Evolutionary conservation across 2,888 invertebrate species (phyloP), one percentile per base, ranked within the genome.

Genomic region (Troglohyphantes excavatus): DNA sequence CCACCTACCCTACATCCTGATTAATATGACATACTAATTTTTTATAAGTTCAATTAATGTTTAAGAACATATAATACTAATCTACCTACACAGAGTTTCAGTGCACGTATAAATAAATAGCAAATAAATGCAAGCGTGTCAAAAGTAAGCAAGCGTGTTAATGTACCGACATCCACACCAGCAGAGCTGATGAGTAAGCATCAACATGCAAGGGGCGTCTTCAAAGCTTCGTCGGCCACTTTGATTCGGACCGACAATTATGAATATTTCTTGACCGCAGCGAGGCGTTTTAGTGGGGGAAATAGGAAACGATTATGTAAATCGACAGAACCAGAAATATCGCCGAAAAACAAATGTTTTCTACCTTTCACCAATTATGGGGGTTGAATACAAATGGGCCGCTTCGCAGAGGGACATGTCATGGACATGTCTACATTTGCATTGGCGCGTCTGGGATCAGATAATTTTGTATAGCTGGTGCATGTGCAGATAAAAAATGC

Each of bases 311-410:
- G 43, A 84, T 84, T 84, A 84, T 84, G 73, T 27, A 73, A 84
- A 84, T 73, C 27, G 23, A 17, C 39, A 26, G 67, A 65, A 70
- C 63, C 63, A 84, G 73, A 84, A 84, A 65, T 84, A 75, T 46
- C 83, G 27, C 46, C 21, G 17, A 63, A 33, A 67, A 84, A 84
- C 83, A 75, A 84, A 73, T 84, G 83, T 84, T 84, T 84, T 84
- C 67, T 67, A 73, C 73, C 65, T 84, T 68, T 43, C 11, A 26
- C 29, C 9, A 68, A 23, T n/a, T 53, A 27, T 46, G 46, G 13
- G 73, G n/a, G 46, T 63, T 75, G 33, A 84, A 84, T 84, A 73
- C 73, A 84, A 73, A 84, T 84, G 43, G 13, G 29, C 13, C 29
- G 11, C 43, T 68, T 84, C 43, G 33, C 39, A 59, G 43, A 46